A percentile compares a stretch with the other conserved stretches of the same genome.
Conservation (phyloP, 2,113 vertebrate genomes). For the Lophura nycthemera region DNA sequence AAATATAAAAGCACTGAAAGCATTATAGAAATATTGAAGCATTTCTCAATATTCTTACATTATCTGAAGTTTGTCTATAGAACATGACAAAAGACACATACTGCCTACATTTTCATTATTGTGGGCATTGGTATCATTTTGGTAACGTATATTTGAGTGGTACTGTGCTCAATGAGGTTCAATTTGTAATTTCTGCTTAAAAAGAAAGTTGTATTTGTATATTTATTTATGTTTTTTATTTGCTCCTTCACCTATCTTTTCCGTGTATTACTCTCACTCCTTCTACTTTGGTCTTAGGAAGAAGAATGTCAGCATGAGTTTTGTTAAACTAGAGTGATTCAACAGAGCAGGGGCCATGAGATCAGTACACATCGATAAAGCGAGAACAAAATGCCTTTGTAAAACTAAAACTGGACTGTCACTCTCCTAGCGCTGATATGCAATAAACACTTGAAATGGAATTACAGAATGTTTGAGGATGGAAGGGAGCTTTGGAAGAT, state of each 20-base stretch:
- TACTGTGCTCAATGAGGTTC: neutral
- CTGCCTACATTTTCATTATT: neutral
- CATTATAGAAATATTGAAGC: neutral
- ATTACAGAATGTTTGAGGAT: neutral
- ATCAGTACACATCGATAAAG: neutral
- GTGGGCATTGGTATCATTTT: neutral
- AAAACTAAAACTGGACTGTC: neutral
- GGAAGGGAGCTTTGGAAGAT: neutral
- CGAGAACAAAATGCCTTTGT: neutral
- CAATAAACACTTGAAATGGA: neutral
- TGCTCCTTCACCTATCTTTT: neutral
- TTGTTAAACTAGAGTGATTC: neutral
- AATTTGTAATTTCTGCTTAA: neutral
- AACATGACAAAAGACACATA: neutral
- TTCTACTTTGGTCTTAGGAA: neutral
- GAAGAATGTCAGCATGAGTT: neutral
- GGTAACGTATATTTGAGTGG: neutral
- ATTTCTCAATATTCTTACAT: neutral
- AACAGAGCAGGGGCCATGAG: neutral
- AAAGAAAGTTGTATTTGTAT: neutral
- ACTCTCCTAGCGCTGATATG: neutral
- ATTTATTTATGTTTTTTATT: neutral
- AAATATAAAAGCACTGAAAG: neutral
- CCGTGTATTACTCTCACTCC: neutral
- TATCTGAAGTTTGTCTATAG: neutral